Conservation (phyloP, 2,797 vertebrate species). For the Lithobates pipiens region DNA sequence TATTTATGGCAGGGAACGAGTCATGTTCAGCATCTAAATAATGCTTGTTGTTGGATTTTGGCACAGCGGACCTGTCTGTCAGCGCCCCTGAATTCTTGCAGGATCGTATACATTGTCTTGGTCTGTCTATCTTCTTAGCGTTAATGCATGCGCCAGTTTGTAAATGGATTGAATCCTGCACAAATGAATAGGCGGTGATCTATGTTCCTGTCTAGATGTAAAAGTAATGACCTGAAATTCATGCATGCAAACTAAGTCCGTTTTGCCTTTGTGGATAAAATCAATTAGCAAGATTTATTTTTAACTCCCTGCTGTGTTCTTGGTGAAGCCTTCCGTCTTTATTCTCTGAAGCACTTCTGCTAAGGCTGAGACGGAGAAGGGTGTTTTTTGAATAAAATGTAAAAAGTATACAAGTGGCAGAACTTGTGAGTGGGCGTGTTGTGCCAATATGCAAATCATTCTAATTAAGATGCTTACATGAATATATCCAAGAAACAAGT, state of each 20-base stretch:
- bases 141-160: not conserved
- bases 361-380: not conserved
- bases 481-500: not conserved
- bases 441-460: not conserved
- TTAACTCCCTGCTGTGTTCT: not conserved
- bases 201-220: not conserved
- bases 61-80: not conserved
- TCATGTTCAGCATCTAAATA: not conserved
- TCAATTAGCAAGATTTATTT: not conserved
- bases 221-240: not conserved
- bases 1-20: not conserved
- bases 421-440: slow-evolving; percentile 2
- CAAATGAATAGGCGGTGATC: slow-evolving; percentile 1
- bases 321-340: not conserved
- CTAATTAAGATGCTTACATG: not conserved
- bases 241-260: not conserved
- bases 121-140: not conserved
- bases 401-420: not conserved
- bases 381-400: not conserved
- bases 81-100: not conserved
- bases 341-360: not conserved
- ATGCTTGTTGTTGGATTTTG: not conserved
- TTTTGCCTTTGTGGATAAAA: slow-evolving; percentile 9
- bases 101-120: not conserved
- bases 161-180: not conserved